Evolutionary conservation across 2,113 vertebrate genomes (phyloP).

Genomic region (Elaphurus davidianus): DNA sequence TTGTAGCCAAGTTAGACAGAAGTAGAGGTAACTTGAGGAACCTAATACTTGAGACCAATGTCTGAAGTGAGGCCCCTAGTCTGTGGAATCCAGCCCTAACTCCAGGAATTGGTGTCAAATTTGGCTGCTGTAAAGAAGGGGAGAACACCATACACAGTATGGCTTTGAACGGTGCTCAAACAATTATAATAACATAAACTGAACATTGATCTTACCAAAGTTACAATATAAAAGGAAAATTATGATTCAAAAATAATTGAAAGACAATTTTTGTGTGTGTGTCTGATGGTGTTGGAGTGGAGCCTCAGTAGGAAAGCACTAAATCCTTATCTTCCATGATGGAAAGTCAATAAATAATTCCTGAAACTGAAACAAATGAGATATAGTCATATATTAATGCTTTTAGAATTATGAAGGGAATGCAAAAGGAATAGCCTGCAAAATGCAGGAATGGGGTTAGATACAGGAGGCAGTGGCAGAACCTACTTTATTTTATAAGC

Average conservation of each 20-base stretch:
- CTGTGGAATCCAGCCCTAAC: background rate
- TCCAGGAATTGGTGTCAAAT: background rate
- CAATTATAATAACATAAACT: background rate
- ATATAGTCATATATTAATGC: background rate
- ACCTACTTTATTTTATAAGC: background rate
- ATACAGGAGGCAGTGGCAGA: background rate
- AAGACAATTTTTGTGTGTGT: background rate
- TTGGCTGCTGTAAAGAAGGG: background rate
- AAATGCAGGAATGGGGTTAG: background rate
- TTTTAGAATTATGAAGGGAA: background rate
- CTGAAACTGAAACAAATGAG: background rate
- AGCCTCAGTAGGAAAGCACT: background rate
- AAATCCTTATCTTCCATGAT: background rate
- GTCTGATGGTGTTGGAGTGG: no score
- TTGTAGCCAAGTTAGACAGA: background rate
- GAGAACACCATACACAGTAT: background rate
- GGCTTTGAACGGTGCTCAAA: background rate
- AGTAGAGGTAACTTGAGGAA: background rate
- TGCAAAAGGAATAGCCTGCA: background rate
- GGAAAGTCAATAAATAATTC: background rate
- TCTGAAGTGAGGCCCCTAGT: no score
- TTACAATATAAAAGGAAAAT: background rate
- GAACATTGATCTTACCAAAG: background rate
- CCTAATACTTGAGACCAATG: background rate
- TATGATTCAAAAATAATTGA: background rate